Evolutionary conservation across 2,797 vertebrate genomes (phyloP), one percentile per base, ranked within the genome.

Genomic region (Thaleichthys pacificus): DNA sequence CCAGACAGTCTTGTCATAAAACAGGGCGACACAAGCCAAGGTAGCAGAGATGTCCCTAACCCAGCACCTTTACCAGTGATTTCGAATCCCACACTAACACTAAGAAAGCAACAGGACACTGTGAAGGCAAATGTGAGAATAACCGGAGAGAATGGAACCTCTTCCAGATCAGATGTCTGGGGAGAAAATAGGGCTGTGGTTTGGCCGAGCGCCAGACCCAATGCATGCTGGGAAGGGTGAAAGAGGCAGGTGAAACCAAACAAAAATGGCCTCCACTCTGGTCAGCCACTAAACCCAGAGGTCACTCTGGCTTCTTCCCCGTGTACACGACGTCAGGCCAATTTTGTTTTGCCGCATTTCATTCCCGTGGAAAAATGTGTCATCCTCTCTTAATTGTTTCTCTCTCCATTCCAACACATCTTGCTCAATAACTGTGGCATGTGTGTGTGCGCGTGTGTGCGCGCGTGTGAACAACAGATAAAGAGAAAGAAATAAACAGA

Each of bases 91-190:
- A 42, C 38, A 42, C 8, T 8, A 12, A 2, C 6, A 32, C 38
- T 42, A 8, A 42, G 9, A 35, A 42, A 42, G 38, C 38, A 42
- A n/a, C 51, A 75, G 66, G 7, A 64, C 22, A 60, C 17, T 8
- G 65, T 69, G 74, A 78, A 87, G 80, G 69, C 84, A 77, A 85
- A 87, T 78, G 76, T 61, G 49, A 70, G 72, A 69, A 54, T 72
- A 81, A 75, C 70, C 71, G 67, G 77, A 67, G 69, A 78, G 74
- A 51, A 54, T 30, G 75, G 75, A 88, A 90, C 74, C 74, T 77
- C 78, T 85, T 88, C 84, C 88, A 91, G 85, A 89, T 79, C 68
- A 83, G 74, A 79, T 19, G 69, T 85, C 84, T 87, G 82, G 80
- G 17, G 69, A 73, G 28, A 21, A 74, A 72, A 70, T 70, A 64